phyloP scores from a whole-genome alignment of 2,888 invertebrate species.

The Lepidochrysops patricia region DNA sequence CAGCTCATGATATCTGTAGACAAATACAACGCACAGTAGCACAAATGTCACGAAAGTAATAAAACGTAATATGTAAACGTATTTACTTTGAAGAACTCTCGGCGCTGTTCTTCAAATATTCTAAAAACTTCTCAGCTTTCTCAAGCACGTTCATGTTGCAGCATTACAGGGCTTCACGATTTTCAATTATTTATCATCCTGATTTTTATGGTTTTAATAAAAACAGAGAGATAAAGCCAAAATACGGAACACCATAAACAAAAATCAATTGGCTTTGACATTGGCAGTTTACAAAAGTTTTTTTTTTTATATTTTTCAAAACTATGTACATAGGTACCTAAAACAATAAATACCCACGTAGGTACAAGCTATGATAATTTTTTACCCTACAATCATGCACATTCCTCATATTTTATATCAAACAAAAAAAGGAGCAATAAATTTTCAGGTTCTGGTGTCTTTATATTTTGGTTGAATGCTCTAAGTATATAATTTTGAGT shows the following conservation, averaged over 20 bases:
- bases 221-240: not conserved
- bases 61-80: slow-evolving; percentile 17
- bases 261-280: slow-evolving; percentile 2
- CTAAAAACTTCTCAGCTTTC: slow-evolving; percentile 65
- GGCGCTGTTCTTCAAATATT: slow-evolving; percentile 50
- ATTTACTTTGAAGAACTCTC: slow-evolving; percentile 56
- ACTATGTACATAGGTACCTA: too few species aligned
- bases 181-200: not conserved
- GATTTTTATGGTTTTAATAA: not conserved
- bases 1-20: slow-evolving; percentile 58
- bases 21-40: slow-evolving; percentile 15
- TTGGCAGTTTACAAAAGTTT: not conserved
- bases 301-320: not conserved
- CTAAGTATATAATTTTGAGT: too few species aligned
- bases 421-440: too few species aligned
- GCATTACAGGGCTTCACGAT: not conserved
- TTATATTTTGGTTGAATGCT: too few species aligned
- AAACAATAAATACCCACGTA: too few species aligned
- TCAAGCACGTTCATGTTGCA: slow-evolving; percentile 61
- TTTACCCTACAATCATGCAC: too few species aligned
- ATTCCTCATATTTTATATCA: too few species aligned
- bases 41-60: slow-evolving; percentile 12
- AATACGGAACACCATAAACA: slow-evolving; percentile 6
- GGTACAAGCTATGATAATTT: too few species aligned
- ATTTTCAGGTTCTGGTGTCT: too few species aligned